phyloP scores from a whole-genome alignment of 1,140 invertebrate species.

The Ooceraea biroi region DNA sequence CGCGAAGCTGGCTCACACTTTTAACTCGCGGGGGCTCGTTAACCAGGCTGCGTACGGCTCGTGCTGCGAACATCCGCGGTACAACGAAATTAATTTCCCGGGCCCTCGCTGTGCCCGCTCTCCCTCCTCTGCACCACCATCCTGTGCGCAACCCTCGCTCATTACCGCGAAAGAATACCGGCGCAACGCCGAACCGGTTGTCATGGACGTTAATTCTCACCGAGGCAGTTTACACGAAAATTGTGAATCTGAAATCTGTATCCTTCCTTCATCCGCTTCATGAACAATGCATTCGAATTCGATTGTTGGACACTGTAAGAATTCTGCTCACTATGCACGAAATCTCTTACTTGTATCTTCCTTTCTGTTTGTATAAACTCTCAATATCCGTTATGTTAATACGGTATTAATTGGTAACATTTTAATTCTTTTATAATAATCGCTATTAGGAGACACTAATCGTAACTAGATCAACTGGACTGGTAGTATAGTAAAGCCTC shows the following conservation, averaged over 20 bases:
- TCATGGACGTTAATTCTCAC: conserved; percentile 38
- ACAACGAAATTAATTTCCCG: conserved; percentile 67
- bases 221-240: conserved; percentile 33
- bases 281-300: neutral
- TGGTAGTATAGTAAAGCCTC: too few species aligned
- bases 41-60: conserved; percentile 56
- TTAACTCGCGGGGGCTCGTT: conserved; percentile 66
- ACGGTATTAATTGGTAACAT: neutral
- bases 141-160: conserved; percentile 42
- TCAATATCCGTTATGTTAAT: conserved; percentile 1
- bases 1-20: conserved; percentile 53
- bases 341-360: neutral
- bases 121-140: conserved; percentile 6
- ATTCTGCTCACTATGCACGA: neutral
- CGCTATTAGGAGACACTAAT: too few species aligned
- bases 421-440: neutral
- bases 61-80: conserved; percentile 60
- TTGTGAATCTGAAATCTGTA: conserved; percentile 9
- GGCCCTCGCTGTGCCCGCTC: conserved; percentile 21
- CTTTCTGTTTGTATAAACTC: too few species aligned
- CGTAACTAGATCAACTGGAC: too few species aligned
- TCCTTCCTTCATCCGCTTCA: neutral
- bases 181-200: conserved; percentile 52
- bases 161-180: conserved; percentile 47
- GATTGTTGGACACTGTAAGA: neutral